phyloP scores from a whole-genome alignment of 1,140 invertebrate species.

The Asbolus verrucosus region DNA sequence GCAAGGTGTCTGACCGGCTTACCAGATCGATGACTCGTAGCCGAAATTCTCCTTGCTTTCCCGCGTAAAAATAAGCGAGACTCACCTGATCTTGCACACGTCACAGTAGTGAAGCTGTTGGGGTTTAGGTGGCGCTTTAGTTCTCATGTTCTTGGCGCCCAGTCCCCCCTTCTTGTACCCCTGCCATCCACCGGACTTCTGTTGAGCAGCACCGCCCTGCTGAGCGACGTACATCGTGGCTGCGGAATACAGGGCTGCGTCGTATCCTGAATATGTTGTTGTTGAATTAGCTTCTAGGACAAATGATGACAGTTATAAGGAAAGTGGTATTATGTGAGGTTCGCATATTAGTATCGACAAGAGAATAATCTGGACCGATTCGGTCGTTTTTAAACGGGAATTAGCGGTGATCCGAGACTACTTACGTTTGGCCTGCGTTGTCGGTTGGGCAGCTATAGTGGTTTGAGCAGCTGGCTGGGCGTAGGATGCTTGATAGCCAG shows the following conservation, averaged over 20 bases:
- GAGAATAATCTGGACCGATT: background rate
- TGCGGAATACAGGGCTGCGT: slow-evolving; percentile 93
- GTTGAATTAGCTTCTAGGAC: slow-evolving; percentile 69
- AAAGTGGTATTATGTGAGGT: too few species aligned
- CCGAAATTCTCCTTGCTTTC: slow-evolving; percentile 49
- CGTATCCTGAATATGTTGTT: slow-evolving; percentile 84
- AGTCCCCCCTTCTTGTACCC: slow-evolving; percentile 78
- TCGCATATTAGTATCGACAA: too few species aligned
- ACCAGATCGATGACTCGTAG: slow-evolving; percentile 5
- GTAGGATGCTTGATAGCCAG: slow-evolving; percentile 65
- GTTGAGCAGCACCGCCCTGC: slow-evolving; percentile 70
- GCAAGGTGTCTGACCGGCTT: slow-evolving; percentile 49
- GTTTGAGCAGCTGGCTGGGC: slow-evolving; percentile 64
- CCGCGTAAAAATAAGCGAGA: too few species aligned
- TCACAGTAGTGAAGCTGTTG: slow-evolving; percentile 95
- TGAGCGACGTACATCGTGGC: slow-evolving; percentile 93
- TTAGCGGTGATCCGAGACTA: slow-evolving; percentile 26
- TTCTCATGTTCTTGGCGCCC: slow-evolving; percentile 74
- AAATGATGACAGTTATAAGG: background rate
- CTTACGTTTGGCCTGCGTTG: slow-evolving; percentile 66
- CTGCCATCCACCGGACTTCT: slow-evolving; percentile 76
- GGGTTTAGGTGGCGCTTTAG: slow-evolving; percentile 87
- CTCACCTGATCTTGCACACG: slow-evolving; percentile 95
- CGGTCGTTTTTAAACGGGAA: background rate
- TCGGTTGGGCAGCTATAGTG: slow-evolving; percentile 64